Percentiles rank a stretch among this genome's conserved stretches.
Conservation (phyloP, 2,888 invertebrate genomes). For the Sussaba pulchella region DNA sequence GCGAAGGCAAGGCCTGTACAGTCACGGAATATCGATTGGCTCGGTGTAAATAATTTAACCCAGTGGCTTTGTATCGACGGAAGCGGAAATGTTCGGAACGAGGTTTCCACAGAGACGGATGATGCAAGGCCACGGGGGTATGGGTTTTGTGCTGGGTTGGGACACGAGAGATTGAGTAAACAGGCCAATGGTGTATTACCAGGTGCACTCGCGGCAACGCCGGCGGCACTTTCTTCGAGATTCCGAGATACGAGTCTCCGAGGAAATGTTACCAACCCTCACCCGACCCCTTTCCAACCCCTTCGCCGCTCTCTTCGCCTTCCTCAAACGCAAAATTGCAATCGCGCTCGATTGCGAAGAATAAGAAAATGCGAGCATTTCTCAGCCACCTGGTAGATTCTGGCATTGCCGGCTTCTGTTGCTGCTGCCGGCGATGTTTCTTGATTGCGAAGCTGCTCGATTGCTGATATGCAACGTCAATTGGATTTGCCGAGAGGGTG, state of each 20-base stretch:
- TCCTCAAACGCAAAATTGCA: constrained; percentile 5
- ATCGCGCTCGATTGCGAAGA: constrained; percentile 18
- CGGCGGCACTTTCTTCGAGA: constrained; percentile 4
- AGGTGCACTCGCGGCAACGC: neutral
- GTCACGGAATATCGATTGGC: neutral
- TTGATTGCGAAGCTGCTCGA: constrained; percentile 6
- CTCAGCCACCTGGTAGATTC: neutral
- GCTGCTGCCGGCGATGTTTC: neutral
- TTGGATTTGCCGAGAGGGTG: constrained; percentile 2
- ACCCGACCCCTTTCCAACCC: no score
- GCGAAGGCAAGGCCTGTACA: no score
- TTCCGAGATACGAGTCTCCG: constrained; percentile 8
- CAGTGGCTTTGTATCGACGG: neutral
- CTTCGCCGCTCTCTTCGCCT: no score
- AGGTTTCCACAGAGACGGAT: no score
- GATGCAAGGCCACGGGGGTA: neutral
- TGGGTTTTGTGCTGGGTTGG: neutral
- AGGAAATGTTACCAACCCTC: constrained; percentile 8
- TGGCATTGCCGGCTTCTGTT: neutral
- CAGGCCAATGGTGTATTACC: constrained; percentile 16
- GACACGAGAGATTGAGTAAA: constrained; percentile 14
- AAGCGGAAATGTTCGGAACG: neutral
- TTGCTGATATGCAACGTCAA: constrained; percentile 7
- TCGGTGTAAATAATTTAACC: neutral
- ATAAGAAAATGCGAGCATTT: constrained; percentile 5